These are phyloP conservation scores for Acanthopleura granulata DNA, from an alignment of 2,888 invertebrate species.

Conservation along the genomic window DNA sequence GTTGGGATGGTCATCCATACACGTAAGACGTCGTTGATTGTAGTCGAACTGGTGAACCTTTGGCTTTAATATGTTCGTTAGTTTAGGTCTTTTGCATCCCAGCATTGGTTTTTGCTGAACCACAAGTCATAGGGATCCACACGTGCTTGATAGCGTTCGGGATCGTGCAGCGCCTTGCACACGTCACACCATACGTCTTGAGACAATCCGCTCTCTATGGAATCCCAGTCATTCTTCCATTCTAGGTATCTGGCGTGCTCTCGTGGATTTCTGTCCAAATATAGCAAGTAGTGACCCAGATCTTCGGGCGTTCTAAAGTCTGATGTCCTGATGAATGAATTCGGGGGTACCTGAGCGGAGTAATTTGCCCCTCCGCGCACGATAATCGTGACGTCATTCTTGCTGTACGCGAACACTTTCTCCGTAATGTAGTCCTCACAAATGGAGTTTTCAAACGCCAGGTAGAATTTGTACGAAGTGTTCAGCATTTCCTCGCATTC, in stretches of 20 bases:
- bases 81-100: not conserved
- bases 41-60: no score
- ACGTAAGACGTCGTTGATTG: no score
- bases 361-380: constrained; percentile 1
- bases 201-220: not conserved
- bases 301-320: not conserved
- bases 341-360: not conserved
- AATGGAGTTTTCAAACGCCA: constrained; percentile 26
- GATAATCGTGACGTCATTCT: not conserved
- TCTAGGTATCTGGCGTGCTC: not conserved
- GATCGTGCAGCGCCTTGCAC: not conserved
- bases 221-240: not conserved
- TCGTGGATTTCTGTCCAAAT: not conserved
- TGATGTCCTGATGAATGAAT: not conserved
- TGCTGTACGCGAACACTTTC: constrained; percentile 20
- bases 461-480: constrained; percentile 25
- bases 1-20: no score
- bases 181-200: constrained; percentile 3
- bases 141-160: not conserved
- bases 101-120: constrained; percentile 2
- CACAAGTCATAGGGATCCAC: not conserved
- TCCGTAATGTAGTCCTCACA: constrained; percentile 29
- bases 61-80: not conserved
- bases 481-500: not conserved
- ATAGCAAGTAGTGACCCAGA: not conserved